phyloP scores from a whole-genome alignment of 2,797 vertebrate species.

The Dermochelys coriacea region DNA sequence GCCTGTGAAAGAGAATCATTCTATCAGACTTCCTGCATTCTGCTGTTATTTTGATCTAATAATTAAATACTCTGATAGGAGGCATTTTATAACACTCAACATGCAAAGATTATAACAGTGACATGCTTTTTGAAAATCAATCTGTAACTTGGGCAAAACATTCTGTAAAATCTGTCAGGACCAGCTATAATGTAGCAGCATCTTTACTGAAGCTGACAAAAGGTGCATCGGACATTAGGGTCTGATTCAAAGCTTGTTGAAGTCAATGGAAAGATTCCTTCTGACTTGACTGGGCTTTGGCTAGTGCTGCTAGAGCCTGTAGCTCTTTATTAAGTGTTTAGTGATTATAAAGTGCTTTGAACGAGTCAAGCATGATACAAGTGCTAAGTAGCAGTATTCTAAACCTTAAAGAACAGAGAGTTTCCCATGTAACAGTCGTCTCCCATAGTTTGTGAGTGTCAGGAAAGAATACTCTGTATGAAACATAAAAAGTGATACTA shows the following conservation, averaged over 20 bases:
- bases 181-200: background rate
- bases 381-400: background rate
- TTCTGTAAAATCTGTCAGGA: background rate
- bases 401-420: background rate
- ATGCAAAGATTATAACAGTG: background rate
- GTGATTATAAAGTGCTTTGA: background rate
- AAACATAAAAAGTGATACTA: background rate
- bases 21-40: constrained; percentile 47
- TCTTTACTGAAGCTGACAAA: background rate
- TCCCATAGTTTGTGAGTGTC: background rate
- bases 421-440: background rate
- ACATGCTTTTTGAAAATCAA: background rate
- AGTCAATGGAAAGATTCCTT: background rate
- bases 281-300: background rate
- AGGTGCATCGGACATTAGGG: background rate
- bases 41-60: constrained; percentile 6
- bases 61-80: background rate
- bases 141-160: background rate
- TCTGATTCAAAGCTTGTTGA: background rate
- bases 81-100: background rate
- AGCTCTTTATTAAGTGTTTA: background rate
- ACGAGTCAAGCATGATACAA: background rate
- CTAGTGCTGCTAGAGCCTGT: background rate
- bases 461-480: background rate
- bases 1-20: constrained; percentile 35